These are phyloP conservation scores for Spilosoma lubricipeda DNA, from an alignment of 2,888 invertebrate genomes.

Conservation along the genomic window DNA sequence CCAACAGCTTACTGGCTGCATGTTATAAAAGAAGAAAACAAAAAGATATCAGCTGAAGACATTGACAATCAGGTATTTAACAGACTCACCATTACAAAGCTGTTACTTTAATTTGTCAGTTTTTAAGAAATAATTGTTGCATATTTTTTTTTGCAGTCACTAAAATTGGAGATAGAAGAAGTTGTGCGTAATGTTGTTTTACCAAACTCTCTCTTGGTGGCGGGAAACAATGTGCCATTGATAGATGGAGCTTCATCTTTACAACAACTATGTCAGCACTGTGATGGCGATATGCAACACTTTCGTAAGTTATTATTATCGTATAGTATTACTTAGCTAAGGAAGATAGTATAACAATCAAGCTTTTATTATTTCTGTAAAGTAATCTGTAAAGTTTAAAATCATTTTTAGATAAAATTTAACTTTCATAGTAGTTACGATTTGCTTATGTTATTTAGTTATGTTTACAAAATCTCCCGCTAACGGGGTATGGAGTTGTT, in stretches of 20 bases:
- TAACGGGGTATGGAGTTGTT: too few species aligned
- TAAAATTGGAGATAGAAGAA: constrained; percentile 66
- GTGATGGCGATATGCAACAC: constrained; percentile 75
- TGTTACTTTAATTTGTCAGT: too few species aligned
- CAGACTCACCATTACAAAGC: neutral
- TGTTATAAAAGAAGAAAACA: constrained; percentile 69
- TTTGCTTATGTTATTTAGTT: neutral
- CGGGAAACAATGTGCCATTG: constrained; percentile 62
- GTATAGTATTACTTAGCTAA: too few species aligned
- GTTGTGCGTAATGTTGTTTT: constrained; percentile 55
- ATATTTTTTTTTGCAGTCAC: constrained; percentile 52
- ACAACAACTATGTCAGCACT: constrained; percentile 69
- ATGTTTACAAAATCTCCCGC: too few species aligned
- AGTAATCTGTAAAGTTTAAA: neutral
- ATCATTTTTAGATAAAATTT: neutral
- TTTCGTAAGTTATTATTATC: too few species aligned
- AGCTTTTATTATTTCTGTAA: neutral
- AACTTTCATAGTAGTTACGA: neutral
- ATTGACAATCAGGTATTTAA: constrained; percentile 56
- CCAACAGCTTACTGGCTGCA: constrained; percentile 75
- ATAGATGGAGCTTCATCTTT: constrained; percentile 61
- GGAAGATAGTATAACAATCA: neutral
- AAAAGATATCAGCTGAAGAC: constrained; percentile 49
- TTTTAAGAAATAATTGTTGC: neutral
- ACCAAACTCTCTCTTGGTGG: constrained; percentile 63